phyloP scores from a whole-genome alignment of 2,113 vertebrate species.

The Microcebus ravelobensis region DNA sequence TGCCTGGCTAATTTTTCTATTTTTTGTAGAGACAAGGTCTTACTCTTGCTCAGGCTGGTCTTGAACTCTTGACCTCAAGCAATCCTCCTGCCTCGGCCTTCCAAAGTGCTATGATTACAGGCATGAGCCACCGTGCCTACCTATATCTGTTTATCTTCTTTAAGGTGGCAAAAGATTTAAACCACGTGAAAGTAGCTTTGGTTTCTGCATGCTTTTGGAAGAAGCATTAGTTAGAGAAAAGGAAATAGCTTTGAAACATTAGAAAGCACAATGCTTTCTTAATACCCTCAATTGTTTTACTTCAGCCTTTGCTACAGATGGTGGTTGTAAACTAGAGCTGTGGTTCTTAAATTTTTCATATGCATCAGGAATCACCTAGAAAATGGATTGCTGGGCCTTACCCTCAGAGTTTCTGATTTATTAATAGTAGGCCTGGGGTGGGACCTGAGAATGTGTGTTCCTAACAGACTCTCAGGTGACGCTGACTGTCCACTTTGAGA shows the following conservation, averaged over 20 bases:
- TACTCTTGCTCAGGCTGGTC: no score
- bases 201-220: not conserved
- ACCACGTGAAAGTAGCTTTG: not conserved
- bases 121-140: no score
- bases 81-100: no score
- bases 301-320: not conserved
- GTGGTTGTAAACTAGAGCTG: not conserved
- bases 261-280: not conserved
- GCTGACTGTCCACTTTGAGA: not conserved
- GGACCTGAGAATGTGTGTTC: not conserved
- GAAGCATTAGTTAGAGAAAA: not conserved
- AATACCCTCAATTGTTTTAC: not conserved
- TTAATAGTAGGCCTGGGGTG: not conserved
- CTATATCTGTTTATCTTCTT: not conserved
- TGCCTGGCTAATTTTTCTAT: no score
- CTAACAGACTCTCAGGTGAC: not conserved
- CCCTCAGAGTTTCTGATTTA: not conserved
- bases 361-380: not conserved
- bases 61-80: no score
- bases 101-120: no score
- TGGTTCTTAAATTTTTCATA: not conserved
- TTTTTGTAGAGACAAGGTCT: no score
- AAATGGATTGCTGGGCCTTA: not conserved
- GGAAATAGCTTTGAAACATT: not conserved
- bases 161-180: not conserved